A percentile compares a stretch with the other conserved stretches of the same genome.
Evolutionary conservation across 2,797 vertebrate species (phyloP).

Genomic region (Odontamblyopus lacepedii): DNA sequence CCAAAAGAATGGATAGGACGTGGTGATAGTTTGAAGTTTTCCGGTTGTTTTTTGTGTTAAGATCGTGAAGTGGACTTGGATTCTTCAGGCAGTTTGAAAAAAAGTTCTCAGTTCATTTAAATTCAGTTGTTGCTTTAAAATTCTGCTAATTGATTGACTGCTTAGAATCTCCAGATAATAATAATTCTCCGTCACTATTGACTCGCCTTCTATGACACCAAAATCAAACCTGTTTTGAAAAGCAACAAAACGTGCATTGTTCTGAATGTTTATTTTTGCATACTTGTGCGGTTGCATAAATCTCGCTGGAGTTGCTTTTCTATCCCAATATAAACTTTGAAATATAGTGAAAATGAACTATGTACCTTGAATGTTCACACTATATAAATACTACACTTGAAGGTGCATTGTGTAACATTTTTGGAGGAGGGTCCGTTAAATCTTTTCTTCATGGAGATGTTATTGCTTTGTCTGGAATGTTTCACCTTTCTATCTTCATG

Average conservation of each 20-base stretch:
- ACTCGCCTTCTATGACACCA: neutral
- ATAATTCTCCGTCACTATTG: no score
- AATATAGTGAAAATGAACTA: neutral
- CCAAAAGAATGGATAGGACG: constrained; percentile 42
- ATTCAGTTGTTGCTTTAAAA: neutral
- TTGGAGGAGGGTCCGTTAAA: no score
- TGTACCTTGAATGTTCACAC: neutral
- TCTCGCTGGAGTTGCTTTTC: neutral
- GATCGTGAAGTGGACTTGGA: neutral
- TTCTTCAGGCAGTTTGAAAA: neutral
- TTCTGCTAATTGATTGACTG: neutral
- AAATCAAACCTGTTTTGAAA: neutral
- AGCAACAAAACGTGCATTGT: neutral
- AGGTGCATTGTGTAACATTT: no score
- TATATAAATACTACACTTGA: no score
- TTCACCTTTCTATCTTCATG: no score
- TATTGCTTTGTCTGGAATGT: no score
- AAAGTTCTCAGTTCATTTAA: neutral
- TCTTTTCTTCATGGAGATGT: no score
- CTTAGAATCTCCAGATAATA: neutral
- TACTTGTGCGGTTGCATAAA: neutral
- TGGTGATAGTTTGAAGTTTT: constrained; percentile 55
- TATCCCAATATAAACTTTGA: neutral
- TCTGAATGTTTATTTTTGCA: neutral
- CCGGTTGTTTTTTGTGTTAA: constrained; percentile 44